Base-by-base conservation (phyloP, 2,797 vertebrate species). In the Sphenopsis melanotis region DNA sequence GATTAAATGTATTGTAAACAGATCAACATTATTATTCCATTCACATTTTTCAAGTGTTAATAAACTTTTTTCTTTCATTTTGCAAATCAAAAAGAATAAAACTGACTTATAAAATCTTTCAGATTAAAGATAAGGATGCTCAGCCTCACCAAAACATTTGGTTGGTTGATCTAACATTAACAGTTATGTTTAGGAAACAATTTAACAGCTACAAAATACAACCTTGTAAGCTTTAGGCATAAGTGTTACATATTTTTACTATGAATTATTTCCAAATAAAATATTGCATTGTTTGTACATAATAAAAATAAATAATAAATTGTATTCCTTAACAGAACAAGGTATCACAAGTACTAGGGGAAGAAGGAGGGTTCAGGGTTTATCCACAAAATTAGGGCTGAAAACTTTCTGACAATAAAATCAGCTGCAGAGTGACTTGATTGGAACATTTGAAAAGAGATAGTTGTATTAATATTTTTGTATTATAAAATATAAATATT, bases 131-230 rank as follows among this genome's bases (percentile, higher is more conserved):
- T 70, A 80, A 94, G 52, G 32, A 60, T 26, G 5, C 56, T 93
- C 63, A 95, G 75, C 37, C 63, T 94, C 66, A 34, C 61, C 79
- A 77, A 94, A 97, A 94, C 85, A 94, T 96, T 96, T 96, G 78
- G 70, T 85, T 0, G 1, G n/a, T 89, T 95, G 93, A 86, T 94
- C 34, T 82, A 90, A n/a, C 29, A 92, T 88, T 95, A 90, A 87
- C 52, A 94, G 74, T 94, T 69, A 64, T 59, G 52, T 70, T 89
- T 83, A 89, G 39, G 49, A 95, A 97, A 83, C 18, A 91, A 49
- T 91, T 89, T 96, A 90, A 69, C 66, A 72, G 44, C 56, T 87
- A 91, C 42, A 70, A 95, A 93, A 68, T 36, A 85, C 66, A 93
- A 88, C 87, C 70, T 78, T 89, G 72, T 75, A 94, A 95, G 52